Percentiles rank a stretch among this genome's conserved stretches.
These are phyloP conservation scores for Holocentrus rufus DNA, from an alignment of 2,797 vertebrate genomes.

Conservation along the genomic window DNA sequence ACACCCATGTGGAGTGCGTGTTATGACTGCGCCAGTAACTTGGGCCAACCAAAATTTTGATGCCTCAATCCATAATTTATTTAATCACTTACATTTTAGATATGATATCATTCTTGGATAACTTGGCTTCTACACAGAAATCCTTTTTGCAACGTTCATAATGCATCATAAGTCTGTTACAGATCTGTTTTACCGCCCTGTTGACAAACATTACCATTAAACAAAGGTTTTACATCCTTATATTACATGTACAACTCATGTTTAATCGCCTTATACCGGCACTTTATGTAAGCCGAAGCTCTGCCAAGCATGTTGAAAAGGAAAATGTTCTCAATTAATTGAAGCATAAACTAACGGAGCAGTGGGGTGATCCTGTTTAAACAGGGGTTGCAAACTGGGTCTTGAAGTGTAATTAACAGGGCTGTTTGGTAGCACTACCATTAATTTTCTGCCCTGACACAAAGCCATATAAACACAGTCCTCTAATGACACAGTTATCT, in stretches of 20 bases:
- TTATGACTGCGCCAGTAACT: slow-evolving; percentile 39
- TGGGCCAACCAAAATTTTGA: slow-evolving; percentile 28
- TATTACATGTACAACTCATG: slow-evolving; percentile 31
- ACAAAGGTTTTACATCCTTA: slow-evolving; percentile 39
- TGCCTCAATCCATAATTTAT: slow-evolving; percentile 49
- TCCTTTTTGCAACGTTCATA: slow-evolving; percentile 53
- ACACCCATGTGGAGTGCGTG: slow-evolving; percentile 34
- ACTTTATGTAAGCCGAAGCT: slow-evolving; percentile 5
- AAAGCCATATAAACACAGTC: background rate
- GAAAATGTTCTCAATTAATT: slow-evolving; percentile 14
- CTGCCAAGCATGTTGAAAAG: slow-evolving; percentile 29
- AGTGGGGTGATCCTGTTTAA: background rate
- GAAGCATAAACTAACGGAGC: background rate
- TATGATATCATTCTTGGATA: slow-evolving; percentile 34
- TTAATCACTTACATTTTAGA: slow-evolving; percentile 41
- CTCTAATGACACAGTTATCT: slow-evolving; percentile 21
- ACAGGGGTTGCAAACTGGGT: background rate
- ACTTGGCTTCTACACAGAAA: slow-evolving; percentile 41
- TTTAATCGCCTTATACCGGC: slow-evolving; percentile 23
- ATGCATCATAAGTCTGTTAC: slow-evolving; percentile 15
- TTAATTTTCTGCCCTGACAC: slow-evolving; percentile 4
- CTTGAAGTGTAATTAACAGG: background rate
- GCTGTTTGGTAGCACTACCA: background rate
- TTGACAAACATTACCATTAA: slow-evolving; percentile 42
- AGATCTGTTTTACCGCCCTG: slow-evolving; percentile 20